phyloP scores from a whole-genome alignment of 2,888 invertebrate species.

The Catonia carolina region DNA sequence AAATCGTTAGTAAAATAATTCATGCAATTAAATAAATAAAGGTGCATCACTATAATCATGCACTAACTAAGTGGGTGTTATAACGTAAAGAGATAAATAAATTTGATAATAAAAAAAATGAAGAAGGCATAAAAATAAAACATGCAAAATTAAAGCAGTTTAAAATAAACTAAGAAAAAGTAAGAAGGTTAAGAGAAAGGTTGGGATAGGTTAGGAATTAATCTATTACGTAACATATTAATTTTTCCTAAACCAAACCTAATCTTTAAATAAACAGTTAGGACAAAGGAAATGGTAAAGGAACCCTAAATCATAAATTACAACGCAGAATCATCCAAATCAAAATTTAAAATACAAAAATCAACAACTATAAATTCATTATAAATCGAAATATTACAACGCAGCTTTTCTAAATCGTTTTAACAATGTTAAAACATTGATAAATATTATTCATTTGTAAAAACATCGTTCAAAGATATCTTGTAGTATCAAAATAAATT shows the following conservation, averaged over 20 bases:
- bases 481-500: no score
- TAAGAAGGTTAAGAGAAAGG: not conserved
- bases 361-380: no score
- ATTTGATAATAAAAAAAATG: not conserved
- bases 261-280: not conserved
- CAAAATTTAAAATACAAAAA: not conserved
- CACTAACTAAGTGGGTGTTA: no score
- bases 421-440: no score
- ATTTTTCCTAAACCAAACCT: not conserved
- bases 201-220: not conserved
- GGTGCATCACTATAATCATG: no score
- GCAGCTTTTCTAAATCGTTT: no score
- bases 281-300: not conserved
- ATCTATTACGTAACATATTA: not conserved
- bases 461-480: no score
- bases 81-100: not conserved
- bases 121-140: slow-evolving; percentile 27
- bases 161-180: not conserved
- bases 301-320: slow-evolving; percentile 10
- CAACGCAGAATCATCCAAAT: not conserved
- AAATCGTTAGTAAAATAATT: not conserved
- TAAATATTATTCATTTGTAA: no score
- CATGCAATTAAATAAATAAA: not conserved
- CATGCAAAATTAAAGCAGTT: slow-evolving; percentile 4
- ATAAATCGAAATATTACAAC: no score